A percentile compares a stretch with the other conserved stretches of the same genome.
Evolutionary conservation across 2,888 invertebrate species (phyloP).

Genomic region (Nymphalis c-album): DNA sequence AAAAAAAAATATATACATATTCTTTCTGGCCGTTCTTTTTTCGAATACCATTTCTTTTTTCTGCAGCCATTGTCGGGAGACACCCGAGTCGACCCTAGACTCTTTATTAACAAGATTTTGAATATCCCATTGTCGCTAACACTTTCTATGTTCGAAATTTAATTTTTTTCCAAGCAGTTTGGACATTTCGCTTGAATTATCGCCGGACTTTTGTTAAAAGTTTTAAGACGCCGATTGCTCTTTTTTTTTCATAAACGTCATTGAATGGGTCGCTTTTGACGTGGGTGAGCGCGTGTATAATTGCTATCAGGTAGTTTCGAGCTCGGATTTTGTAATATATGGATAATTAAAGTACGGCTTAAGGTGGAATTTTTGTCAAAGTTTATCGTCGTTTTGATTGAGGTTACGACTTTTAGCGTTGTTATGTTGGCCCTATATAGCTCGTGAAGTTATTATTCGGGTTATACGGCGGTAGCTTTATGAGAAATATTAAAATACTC

Average conservation of each 20-base stretch:
- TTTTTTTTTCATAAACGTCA: slow-evolving; percentile 72
- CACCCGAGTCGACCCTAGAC: slow-evolving; percentile 52
- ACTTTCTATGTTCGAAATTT: slow-evolving; percentile 77
- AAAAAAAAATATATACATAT: slow-evolving; percentile 53
- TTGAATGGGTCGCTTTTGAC: slow-evolving; percentile 71
- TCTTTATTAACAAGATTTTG: slow-evolving; percentile 81
- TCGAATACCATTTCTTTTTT: slow-evolving; percentile 55
- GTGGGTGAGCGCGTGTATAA: slow-evolving; percentile 81
- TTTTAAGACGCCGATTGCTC: slow-evolving; percentile 68
- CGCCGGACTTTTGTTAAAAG: slow-evolving; percentile 78
- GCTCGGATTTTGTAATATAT: slow-evolving; percentile 75
- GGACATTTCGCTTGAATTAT: slow-evolving; percentile 82
- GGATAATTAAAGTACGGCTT: slow-evolving; percentile 80
- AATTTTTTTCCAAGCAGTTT: slow-evolving; percentile 64
- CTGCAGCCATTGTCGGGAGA: slow-evolving; percentile 55
- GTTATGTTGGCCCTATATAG: slow-evolving; percentile 44
- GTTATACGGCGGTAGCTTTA: slow-evolving; percentile 75
- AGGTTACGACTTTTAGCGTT: slow-evolving; percentile 70
- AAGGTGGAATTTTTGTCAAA: slow-evolving; percentile 81
- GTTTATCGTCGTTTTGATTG: slow-evolving; percentile 79
- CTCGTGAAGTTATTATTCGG: slow-evolving; percentile 57
- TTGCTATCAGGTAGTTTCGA: slow-evolving; percentile 78
- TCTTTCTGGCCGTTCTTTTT: slow-evolving; percentile 60
- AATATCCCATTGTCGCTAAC: slow-evolving; percentile 80
- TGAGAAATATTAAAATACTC: slow-evolving; percentile 58